A percentile compares a stretch with the other conserved stretches of the same genome.
phyloP scores from a whole-genome alignment of 2,888 invertebrate species.

The Caenorhabditis angaria region DNA sequence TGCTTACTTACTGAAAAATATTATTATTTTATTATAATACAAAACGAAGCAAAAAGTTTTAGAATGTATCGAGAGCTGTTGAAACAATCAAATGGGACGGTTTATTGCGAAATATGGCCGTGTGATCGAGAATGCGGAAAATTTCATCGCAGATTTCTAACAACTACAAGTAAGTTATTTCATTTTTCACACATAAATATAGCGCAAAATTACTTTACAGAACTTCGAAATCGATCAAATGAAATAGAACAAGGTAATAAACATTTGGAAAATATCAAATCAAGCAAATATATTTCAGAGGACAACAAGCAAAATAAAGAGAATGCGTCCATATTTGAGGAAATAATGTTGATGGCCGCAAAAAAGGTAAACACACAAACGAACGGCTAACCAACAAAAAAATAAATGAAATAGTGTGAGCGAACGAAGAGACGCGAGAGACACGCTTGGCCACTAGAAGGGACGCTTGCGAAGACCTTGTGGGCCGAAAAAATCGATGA shows the following conservation, averaged over 20 bases:
- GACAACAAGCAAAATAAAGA: conserved; percentile 7
- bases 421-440: conserved; percentile 1
- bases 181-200: no score
- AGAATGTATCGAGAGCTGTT: conserved; percentile 35
- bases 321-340: conserved; percentile 20
- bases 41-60: no score
- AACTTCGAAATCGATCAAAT: conserved; percentile 9
- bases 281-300: neutral
- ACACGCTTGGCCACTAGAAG: neutral
- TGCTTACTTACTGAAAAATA: no score
- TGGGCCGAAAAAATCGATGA: neutral
- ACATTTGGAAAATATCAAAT: neutral
- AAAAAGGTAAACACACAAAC: conserved; percentile 33
- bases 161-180: conserved; percentile 33
- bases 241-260: neutral
- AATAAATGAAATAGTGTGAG: neutral
- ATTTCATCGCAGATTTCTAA: conserved; percentile 26
- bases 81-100: conserved; percentile 6
- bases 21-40: no score
- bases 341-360: conserved; percentile 36
- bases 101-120: conserved; percentile 39
- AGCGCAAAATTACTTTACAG: no score
- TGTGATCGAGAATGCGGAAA: conserved; percentile 39
- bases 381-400: neutral
- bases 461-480: neutral